Evolutionary conservation across 2,113 vertebrate genomes (phyloP).

Genomic region (Agelaius phoeniceus): DNA sequence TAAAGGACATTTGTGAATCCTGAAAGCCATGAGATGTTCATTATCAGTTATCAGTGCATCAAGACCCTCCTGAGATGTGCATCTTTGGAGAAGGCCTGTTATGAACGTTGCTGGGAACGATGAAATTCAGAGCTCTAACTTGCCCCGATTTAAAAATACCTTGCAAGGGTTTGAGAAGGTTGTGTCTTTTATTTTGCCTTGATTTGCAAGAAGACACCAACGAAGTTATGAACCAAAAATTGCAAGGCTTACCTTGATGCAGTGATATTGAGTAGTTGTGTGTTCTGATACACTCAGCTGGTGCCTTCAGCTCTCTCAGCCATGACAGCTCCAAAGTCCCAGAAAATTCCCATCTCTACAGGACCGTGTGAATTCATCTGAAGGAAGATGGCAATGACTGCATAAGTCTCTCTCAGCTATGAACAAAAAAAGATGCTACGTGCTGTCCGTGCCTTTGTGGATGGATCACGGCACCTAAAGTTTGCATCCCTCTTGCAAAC

Average conservation of each 20-base stretch:
- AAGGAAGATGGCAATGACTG: background rate
- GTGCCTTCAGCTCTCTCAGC: background rate
- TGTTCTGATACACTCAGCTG: background rate
- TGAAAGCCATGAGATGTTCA: background rate
- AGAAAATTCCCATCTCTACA: constrained; percentile 1
- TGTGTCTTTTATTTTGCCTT: background rate
- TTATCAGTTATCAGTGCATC: background rate
- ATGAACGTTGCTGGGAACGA: rapidly evolving
- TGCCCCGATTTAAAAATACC: background rate
- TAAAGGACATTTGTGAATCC: background rate
- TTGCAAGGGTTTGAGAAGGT: background rate
- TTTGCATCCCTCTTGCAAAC: background rate
- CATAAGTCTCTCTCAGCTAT: background rate
- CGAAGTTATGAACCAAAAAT: background rate
- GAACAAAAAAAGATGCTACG: background rate
- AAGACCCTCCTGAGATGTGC: background rate
- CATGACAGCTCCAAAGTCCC: background rate
- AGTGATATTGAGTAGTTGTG: background rate
- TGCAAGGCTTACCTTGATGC: background rate
- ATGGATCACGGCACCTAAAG: background rate
- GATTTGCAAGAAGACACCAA: background rate
- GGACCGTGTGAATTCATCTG: background rate
- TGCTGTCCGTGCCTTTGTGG: background rate
- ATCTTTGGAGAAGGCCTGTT: background rate
- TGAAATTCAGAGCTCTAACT: background rate